Evolutionary conservation across 2,113 vertebrate species (phyloP).

Genomic region (Silurus asotus): DNA sequence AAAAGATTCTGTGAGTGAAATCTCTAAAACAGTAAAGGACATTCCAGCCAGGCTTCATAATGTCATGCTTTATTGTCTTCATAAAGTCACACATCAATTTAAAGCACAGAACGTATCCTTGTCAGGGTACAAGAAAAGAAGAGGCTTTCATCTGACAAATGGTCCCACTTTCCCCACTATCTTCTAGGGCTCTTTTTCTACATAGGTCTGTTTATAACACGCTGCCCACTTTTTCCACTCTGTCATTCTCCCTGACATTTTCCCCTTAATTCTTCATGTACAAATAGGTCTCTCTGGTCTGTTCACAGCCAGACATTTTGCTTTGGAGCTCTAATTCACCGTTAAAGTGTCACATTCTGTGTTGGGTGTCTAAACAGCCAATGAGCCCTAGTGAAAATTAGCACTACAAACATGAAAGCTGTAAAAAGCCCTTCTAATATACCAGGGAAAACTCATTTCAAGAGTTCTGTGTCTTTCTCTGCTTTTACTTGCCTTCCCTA

Average conservation of each 20-base stretch:
- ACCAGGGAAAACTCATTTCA: constrained; percentile 22
- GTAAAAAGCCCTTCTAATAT: constrained; percentile 40
- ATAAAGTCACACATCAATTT: constrained; percentile 28
- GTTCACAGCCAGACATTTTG: constrained; percentile 42
- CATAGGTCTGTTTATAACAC: constrained; percentile 51
- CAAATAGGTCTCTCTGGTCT: constrained; percentile 39
- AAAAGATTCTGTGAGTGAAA: constrained; percentile 23
- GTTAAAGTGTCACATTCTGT: constrained; percentile 49
- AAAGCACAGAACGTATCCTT: constrained; percentile 47
- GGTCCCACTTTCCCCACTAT: constrained; percentile 57
- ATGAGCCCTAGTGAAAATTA: constrained; percentile 51
- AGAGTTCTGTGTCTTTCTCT: background rate
- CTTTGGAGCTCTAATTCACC: constrained; percentile 33
- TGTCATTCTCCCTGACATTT: constrained; percentile 19
- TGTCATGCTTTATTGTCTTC: constrained; percentile 24
- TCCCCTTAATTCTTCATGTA: constrained; percentile 38
- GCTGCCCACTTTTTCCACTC: constrained; percentile 22
- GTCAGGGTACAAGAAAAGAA: constrained; percentile 38
- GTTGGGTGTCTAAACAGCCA: constrained; percentile 44
- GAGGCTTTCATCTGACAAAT: constrained; percentile 63
- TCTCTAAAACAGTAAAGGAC: background rate
- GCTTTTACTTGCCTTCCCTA: constrained; percentile 15
- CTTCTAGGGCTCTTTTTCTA: constrained; percentile 50
- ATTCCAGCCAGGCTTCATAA: constrained; percentile 29
- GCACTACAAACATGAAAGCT: constrained; percentile 54